Evolutionary conservation across 1,140 invertebrate genomes (phyloP).

Genomic region (Bombus sylvicola): DNA sequence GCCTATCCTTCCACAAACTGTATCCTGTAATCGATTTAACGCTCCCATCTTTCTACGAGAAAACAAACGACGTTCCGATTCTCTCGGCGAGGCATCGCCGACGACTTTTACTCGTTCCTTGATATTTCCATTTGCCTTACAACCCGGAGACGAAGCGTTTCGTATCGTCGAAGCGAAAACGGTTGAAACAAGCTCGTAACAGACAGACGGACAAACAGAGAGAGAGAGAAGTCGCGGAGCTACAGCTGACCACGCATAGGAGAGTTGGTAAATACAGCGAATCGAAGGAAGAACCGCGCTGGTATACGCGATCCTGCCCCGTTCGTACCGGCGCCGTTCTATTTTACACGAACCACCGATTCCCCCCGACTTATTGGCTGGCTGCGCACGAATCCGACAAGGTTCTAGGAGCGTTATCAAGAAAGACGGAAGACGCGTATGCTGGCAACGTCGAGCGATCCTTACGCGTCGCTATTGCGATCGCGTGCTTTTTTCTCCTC

Average conservation of each 20-base stretch:
- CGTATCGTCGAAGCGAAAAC: neutral
- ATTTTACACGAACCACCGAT: constrained; percentile 57
- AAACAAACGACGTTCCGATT: neutral
- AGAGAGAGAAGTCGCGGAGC: neutral
- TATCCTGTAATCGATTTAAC: neutral
- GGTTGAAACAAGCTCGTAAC: too few relatives aligned
- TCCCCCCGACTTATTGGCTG: constrained; percentile 52
- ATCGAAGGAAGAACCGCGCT: neutral
- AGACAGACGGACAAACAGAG: neutral
- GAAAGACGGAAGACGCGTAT: constrained; percentile 8
- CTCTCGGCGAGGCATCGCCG: neutral
- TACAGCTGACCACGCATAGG: too few relatives aligned
- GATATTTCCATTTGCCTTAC: neutral
- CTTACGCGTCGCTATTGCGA: too few relatives aligned
- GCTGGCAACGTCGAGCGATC: neutral
- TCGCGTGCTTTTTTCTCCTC: too few relatives aligned
- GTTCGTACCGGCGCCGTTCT: constrained; percentile 6
- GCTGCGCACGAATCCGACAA: constrained; percentile 42
- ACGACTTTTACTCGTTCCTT: neutral
- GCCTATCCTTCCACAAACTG: neutral
- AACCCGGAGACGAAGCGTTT: neutral
- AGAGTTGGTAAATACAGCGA: neutral
- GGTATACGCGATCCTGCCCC: neutral
- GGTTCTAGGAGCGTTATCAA: constrained; percentile 35
- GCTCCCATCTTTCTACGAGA: neutral